These are phyloP conservation scores for Parazoanthus darwini DNA, from an alignment of 92 coral and sea anemone species.

Conservation along the genomic window DNA sequence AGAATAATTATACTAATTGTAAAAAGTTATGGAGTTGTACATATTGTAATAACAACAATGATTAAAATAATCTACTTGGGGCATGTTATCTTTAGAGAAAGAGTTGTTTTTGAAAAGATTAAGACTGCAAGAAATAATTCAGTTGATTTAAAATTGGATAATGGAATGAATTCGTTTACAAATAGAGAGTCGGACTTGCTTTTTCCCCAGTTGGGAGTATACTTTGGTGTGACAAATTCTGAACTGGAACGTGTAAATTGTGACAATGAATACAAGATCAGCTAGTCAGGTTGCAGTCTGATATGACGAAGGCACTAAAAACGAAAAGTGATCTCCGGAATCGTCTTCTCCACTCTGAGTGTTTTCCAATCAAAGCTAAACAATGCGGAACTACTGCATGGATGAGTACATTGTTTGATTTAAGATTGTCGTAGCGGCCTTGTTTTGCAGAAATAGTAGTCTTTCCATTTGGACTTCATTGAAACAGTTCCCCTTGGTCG, in stretches of 20 bases:
- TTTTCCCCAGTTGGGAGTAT: conserved; percentile 38
- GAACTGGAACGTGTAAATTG: conserved; percentile 21
- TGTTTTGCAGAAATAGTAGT: too few species aligned
- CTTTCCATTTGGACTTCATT: too few species aligned
- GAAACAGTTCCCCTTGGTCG: too few species aligned
- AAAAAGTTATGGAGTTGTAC: background rate
- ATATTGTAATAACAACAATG: too few species aligned
- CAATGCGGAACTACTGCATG: too few species aligned
- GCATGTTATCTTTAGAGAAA: background rate
- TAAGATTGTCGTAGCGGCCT: too few species aligned
- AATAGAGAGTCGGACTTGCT: conserved; percentile 42
- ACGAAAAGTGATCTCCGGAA: too few species aligned
- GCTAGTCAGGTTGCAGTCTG: conserved; percentile 18
- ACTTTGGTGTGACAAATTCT: conserved; percentile 33
- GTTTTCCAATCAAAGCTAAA: too few species aligned
- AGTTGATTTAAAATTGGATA: conserved; percentile 12
- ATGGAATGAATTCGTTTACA: conserved; percentile 36
- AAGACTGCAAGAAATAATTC: conserved; percentile 26
- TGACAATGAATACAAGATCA: conserved; percentile 34
- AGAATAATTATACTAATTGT: background rate
- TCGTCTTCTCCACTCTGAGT: too few species aligned
- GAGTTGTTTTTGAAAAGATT: background rate
- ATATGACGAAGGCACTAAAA: background rate
- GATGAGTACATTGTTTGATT: too few species aligned
- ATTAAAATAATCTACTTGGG: background rate